Percentiles rank a stretch among this genome's conserved stretches.
Conservation (phyloP, 2,888 invertebrate species). For the Lypha dubia region DNA sequence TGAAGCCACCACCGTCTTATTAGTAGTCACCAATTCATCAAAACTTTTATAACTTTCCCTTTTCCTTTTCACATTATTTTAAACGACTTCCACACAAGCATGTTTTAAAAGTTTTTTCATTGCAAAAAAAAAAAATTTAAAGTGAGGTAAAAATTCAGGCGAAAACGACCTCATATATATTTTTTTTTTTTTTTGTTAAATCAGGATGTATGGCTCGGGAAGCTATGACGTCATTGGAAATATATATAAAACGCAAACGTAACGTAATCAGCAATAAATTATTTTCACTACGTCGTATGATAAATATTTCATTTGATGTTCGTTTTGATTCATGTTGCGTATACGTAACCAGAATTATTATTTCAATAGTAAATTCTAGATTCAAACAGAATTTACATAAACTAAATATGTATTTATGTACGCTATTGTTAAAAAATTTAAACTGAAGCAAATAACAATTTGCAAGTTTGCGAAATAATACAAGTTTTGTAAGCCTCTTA, state of each 20-base stretch:
- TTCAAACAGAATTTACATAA: not conserved
- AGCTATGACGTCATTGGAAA: no score
- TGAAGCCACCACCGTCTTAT: no score
- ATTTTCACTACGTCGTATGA: conserved; percentile 1
- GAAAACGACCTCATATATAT: no score
- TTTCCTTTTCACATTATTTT: no score
- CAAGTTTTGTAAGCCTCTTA: not conserved
- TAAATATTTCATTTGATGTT: not conserved
- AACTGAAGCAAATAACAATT: not conserved
- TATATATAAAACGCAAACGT: not conserved
- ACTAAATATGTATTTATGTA: not conserved
- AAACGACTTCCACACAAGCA: no score
- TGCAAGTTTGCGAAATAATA: not conserved
- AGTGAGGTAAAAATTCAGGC: no score
- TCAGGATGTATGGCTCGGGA: no score
- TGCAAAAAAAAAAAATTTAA: no score
- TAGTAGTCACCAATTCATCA: no score
- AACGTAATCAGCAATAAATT: not conserved
- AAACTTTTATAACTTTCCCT: no score
- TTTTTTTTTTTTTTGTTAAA: no score
- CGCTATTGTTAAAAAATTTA: not conserved
- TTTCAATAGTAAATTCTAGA: not conserved
- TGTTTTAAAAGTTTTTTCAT: no score
- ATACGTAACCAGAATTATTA: conserved; percentile 3
- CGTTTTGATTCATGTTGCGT: not conserved